These are phyloP conservation scores for Erebia palarica DNA, from an alignment of 2,888 invertebrate species.

Conservation along the genomic window DNA sequence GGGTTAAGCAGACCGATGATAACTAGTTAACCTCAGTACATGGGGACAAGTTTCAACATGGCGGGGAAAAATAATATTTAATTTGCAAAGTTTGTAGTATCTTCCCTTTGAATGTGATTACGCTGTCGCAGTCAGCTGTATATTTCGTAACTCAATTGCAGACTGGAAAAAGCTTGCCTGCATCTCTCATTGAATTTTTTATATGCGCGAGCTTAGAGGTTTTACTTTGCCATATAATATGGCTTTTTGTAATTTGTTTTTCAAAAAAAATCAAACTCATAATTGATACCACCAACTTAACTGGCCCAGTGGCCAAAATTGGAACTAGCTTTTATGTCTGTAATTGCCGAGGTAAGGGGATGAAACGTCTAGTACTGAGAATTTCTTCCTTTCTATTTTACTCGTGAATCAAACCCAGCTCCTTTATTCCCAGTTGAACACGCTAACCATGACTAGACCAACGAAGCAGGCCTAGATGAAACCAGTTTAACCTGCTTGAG, in stretches of 20 bases:
- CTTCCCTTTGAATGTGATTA: slow-evolving; percentile 52
- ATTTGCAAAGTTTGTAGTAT: slow-evolving; percentile 59
- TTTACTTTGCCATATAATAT: not conserved
- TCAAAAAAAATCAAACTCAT: too few species aligned
- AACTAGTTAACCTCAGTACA: slow-evolving; percentile 67
- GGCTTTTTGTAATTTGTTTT: not conserved
- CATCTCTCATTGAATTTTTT: slow-evolving; percentile 34
- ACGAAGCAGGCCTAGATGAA: too few species aligned
- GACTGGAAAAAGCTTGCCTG: slow-evolving; percentile 26
- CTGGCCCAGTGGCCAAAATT: too few species aligned
- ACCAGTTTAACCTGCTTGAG: too few species aligned
- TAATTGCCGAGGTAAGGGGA: too few species aligned
- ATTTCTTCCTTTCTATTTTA: too few species aligned
- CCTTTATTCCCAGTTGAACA: too few species aligned
- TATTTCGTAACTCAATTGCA: slow-evolving; percentile 39
- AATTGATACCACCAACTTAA: too few species aligned
- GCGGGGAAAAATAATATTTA: slow-evolving; percentile 67
- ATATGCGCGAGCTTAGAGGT: slow-evolving; percentile 13
- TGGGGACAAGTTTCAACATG: slow-evolving; percentile 55
- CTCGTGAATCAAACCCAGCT: too few species aligned
- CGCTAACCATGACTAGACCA: too few species aligned
- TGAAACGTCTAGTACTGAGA: too few species aligned
- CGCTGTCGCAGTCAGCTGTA: slow-evolving; percentile 36
- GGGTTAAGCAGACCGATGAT: not conserved
- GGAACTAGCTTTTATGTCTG: too few species aligned